A percentile compares a stretch with the other conserved stretches of the same genome.
These are phyloP conservation scores for Thyatira batis DNA, from an alignment of 2,888 invertebrate genomes.

Conservation along the genomic window DNA sequence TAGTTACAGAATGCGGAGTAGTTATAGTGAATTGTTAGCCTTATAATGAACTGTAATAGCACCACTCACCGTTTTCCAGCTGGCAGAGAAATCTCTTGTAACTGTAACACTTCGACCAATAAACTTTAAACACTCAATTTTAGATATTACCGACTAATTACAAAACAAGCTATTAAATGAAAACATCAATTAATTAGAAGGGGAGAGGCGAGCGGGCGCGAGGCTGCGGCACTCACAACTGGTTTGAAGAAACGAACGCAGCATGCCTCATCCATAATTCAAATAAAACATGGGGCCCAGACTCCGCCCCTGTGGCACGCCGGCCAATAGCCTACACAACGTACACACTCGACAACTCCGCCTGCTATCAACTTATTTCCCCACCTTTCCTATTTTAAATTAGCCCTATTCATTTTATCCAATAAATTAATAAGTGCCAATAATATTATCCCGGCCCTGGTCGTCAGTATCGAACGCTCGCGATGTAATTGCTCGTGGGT, in stretches of 20 bases:
- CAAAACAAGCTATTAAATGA: conserved; percentile 76
- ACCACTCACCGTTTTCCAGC: conserved; percentile 29
- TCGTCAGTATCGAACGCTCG: conserved; percentile 51
- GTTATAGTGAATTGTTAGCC: background rate
- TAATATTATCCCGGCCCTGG: conserved; percentile 55
- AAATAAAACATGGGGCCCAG: conserved; percentile 80
- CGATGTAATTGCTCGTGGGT: conserved; percentile 58
- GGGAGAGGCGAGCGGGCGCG: conserved; percentile 76
- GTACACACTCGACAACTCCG: conserved; percentile 67
- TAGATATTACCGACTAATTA: conserved; percentile 70
- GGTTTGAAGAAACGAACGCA: conserved; percentile 70
- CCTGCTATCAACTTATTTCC: conserved; percentile 71
- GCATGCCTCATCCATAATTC: conserved; percentile 79
- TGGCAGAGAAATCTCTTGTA: conserved; percentile 19
- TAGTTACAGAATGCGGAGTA: no score
- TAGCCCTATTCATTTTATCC: conserved; percentile 67
- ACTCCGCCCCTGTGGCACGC: conserved; percentile 77
- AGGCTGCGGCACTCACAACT: conserved; percentile 75
- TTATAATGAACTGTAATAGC: background rate
- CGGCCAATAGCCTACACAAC: conserved; percentile 73
- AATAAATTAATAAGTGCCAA: conserved; percentile 73
- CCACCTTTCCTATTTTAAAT: conserved; percentile 72
- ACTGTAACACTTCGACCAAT: conserved; percentile 56
- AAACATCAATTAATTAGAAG: conserved; percentile 80
- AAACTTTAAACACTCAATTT: conserved; percentile 70